These are phyloP conservation scores for Bubo bubo DNA, from an alignment of 2,113 vertebrate species.

Conservation along the genomic window DNA sequence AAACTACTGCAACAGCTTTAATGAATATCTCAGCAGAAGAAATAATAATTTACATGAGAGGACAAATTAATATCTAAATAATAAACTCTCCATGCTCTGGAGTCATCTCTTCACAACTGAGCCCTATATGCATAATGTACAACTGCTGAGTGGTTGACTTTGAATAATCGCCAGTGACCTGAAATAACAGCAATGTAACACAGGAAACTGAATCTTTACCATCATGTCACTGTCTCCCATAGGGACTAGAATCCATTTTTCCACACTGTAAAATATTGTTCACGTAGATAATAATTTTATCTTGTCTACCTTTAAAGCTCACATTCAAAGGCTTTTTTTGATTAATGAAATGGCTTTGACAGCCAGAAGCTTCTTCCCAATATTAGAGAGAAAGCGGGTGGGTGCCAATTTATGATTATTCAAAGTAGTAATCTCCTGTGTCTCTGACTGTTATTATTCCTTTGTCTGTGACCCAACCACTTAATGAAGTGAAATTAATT, in stretches of 20 bases:
- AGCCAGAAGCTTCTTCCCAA: neutral
- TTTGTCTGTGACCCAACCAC: constrained; percentile 28
- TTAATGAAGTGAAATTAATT: constrained; percentile 70
- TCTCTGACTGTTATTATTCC: constrained; percentile 56
- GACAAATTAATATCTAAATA: constrained; percentile 64
- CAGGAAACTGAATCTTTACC: neutral
- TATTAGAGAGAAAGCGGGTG: neutral
- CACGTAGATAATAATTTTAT: neutral
- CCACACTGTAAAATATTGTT: neutral
- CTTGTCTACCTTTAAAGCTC: constrained; percentile 8
- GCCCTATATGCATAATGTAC: neutral
- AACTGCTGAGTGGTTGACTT: neutral
- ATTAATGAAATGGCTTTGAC: constrained; percentile 1
- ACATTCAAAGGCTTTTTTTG: neutral
- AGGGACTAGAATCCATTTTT: neutral
- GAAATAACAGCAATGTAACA: constrained; percentile 1
- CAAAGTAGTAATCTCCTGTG: constrained; percentile 31
- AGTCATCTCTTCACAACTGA: constrained; percentile 16
- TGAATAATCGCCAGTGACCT: neutral
- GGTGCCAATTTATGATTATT: constrained; percentile 32
- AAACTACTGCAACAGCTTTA: constrained; percentile 36
- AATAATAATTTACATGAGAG: constrained; percentile 63
- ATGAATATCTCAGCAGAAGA: constrained; percentile 45
- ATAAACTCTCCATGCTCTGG: constrained; percentile 50
- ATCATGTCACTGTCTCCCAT: neutral